Percentiles rank a stretch among this genome's conserved stretches.
Evolutionary conservation across 2,797 vertebrate species (phyloP).

Genomic region (Stomatorhinus walkeri): DNA sequence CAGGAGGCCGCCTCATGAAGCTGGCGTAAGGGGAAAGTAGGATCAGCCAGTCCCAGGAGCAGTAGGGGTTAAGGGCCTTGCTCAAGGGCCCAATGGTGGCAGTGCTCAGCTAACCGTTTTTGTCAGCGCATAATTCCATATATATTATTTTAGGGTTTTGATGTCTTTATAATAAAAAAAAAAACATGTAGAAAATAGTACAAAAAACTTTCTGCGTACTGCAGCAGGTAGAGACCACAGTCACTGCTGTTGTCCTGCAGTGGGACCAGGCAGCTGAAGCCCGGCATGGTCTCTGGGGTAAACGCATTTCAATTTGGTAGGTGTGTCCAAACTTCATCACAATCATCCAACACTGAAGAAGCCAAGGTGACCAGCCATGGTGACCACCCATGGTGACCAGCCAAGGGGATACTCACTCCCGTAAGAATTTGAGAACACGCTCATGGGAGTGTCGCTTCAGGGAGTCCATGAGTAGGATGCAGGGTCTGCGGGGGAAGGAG

Average conservation of each 20-base stretch:
- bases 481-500: conserved; percentile 61
- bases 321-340: too few relatives aligned
- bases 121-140: neutral
- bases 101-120: neutral
- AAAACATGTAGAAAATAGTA: neutral
- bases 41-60: neutral
- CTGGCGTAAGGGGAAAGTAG: neutral
- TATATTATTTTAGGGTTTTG: neutral
- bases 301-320: conserved; percentile 47
- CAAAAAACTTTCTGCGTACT: conserved; percentile 65
- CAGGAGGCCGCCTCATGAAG: neutral
- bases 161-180: neutral
- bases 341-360: too few relatives aligned
- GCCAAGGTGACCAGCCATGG: too few relatives aligned
- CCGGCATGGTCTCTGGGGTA: conserved; percentile 55
- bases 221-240: conserved; percentile 68
- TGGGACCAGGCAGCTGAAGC: conserved; percentile 61
- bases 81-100: neutral
- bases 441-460: conserved; percentile 71
- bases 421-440: conserved; percentile 72
- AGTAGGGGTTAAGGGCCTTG: neutral
- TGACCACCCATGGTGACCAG: too few relatives aligned
- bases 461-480: conserved; percentile 88
- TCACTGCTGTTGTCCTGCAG: conserved; percentile 72
- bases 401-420: conserved; percentile 73